Percentiles rank a stretch among this genome's conserved stretches.
Evolutionary conservation across 2,797 vertebrate genomes (phyloP).

Genomic region (Acestrorhynchus altus): DNA sequence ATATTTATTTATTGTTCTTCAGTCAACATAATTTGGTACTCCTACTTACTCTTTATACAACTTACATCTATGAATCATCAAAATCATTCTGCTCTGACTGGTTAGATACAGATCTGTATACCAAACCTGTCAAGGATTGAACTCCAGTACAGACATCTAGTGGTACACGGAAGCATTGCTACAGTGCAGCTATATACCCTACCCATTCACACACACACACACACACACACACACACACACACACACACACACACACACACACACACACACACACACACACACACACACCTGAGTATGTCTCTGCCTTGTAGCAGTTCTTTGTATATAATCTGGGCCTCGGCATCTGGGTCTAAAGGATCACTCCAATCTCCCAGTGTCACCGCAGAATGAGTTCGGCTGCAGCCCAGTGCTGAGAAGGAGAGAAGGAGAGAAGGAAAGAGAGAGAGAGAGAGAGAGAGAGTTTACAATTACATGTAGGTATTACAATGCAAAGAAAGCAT

Average conservation of each 20-base stretch:
- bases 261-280: slow-evolving; percentile 46
- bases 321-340: slow-evolving; percentile 86
- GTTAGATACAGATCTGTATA: background rate
- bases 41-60: too few relatives aligned
- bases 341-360: slow-evolving; percentile 86
- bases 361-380: slow-evolving; percentile 90
- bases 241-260: slow-evolving; percentile 66
- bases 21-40: too few relatives aligned
- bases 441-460: background rate
- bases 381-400: slow-evolving; percentile 89
- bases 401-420: slow-evolving; percentile 77
- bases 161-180: slow-evolving; percentile 52
- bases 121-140: background rate
- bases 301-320: slow-evolving; percentile 84
- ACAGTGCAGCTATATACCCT: background rate
- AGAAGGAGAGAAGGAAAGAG: background rate
- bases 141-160: slow-evolving; percentile 71
- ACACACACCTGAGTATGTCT: slow-evolving; percentile 86
- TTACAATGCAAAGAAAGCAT: too few relatives aligned
- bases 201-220: background rate
- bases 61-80: background rate
- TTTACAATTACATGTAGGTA: background rate
- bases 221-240: slow-evolving; percentile 67
- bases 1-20: too few relatives aligned
- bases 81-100: background rate